phyloP scores from a whole-genome alignment of 2,113 vertebrate species.

The Mionectes macconnelli region DNA sequence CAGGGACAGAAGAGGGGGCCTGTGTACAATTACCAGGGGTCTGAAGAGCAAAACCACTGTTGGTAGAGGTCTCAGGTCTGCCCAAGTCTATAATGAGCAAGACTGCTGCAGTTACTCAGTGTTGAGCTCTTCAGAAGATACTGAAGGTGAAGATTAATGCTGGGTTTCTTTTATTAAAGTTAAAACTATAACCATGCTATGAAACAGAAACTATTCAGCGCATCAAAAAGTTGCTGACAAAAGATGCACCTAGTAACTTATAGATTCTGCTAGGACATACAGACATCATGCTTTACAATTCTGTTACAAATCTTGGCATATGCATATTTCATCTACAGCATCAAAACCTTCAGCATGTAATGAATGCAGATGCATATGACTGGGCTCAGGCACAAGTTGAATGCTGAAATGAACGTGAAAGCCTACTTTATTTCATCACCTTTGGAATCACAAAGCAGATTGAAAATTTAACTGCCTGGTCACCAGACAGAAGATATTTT shows the following conservation, averaged over 20 bases:
- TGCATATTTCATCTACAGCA: not conserved
- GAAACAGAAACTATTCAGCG: not conserved
- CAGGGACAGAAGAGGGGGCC: not conserved
- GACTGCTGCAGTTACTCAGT: not conserved
- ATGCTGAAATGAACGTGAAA: not conserved
- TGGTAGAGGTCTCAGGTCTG: not conserved
- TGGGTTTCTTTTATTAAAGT: not conserved
- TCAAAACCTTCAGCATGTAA: not conserved
- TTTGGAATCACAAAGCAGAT: not conserved
- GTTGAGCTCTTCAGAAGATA: not conserved
- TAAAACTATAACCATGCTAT: not conserved
- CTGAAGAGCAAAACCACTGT: not conserved
- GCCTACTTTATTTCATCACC: not conserved
- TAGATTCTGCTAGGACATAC: not conserved
- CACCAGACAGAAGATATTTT: not conserved
- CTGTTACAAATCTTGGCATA: not conserved
- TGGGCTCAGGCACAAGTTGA: not conserved
- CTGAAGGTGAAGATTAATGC: not conserved
- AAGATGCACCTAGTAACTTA: not conserved
- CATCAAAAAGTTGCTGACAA: not conserved
- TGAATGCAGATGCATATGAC: not conserved
- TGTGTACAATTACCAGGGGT: not conserved
- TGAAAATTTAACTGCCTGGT: not conserved
- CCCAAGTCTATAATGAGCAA: not conserved
- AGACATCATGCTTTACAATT: not conserved